These are phyloP conservation scores for Pantelozetes paolii DNA, from an alignment of 2,888 invertebrate genomes.

Conservation along the genomic window DNA sequence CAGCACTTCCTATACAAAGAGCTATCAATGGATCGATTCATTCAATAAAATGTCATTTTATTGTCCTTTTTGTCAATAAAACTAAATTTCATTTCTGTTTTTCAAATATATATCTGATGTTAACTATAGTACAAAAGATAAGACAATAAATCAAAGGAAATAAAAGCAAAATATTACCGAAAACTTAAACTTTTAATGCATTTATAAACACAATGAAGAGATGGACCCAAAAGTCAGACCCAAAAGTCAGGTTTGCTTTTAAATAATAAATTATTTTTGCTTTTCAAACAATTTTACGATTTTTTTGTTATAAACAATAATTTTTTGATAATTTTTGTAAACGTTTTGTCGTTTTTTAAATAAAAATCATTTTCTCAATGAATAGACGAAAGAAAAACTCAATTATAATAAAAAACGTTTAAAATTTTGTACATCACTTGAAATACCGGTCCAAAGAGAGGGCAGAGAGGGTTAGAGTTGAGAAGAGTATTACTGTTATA, in stretches of 20 bases:
- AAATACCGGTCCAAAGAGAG: not conserved
- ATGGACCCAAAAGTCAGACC: not conserved
- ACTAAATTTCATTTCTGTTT: not conserved
- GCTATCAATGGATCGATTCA: not conserved
- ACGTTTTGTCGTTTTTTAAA: not conserved
- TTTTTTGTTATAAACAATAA: not conserved
- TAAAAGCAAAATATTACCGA: not conserved
- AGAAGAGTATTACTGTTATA: conserved; percentile 15
- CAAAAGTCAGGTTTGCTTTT: not conserved
- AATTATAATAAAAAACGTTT: not conserved
- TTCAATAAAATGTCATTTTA: not conserved
- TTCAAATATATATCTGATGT: not conserved
- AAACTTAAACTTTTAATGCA: not conserved
- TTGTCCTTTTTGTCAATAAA: not conserved
- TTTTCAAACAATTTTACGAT: no score
- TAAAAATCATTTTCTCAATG: not conserved
- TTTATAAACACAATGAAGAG: not conserved
- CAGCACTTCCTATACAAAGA: not conserved
- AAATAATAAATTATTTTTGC: not conserved
- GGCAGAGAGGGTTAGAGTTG: not conserved
- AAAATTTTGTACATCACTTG: not conserved
- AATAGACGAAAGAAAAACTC: not conserved
- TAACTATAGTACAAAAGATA: conserved; percentile 2
- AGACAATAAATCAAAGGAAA: not conserved
- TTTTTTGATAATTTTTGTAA: not conserved